A percentile compares a stretch with the other conserved stretches of the same genome.
These are phyloP conservation scores for Scaptomyza caliginosa DNA, from an alignment of 2,888 invertebrate genomes.

Conservation along the genomic window DNA sequence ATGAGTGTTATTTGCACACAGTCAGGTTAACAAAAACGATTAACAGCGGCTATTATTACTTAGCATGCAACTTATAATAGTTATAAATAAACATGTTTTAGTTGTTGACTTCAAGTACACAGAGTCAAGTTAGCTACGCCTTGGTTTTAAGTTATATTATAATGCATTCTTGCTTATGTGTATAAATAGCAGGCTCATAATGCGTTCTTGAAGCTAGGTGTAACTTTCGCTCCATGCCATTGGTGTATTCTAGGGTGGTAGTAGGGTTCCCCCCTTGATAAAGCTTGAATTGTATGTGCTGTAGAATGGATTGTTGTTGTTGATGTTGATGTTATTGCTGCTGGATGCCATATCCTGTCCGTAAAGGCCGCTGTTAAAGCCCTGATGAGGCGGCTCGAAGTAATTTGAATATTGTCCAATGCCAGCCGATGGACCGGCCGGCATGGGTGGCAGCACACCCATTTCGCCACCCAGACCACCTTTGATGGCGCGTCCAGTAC, in stretches of 20 bases:
- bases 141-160: conserved; percentile 29
- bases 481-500: conserved; percentile 67
- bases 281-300: conserved; percentile 51
- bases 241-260: conserved; percentile 55
- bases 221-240: conserved; percentile 37
- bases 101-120: neutral
- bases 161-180: conserved; percentile 20
- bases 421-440: conserved; percentile 10
- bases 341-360: conserved; percentile 13
- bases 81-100: neutral
- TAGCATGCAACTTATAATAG: neutral
- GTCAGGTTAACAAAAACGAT: neutral
- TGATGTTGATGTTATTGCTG: conserved; percentile 3
- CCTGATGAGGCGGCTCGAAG: conserved; percentile 20
- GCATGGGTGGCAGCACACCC: conserved; percentile 9
- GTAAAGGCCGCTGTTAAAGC: conserved; percentile 14
- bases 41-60: neutral
- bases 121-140: conserved; percentile 23
- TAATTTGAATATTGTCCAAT: conserved; percentile 37
- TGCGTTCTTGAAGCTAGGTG: conserved; percentile 30
- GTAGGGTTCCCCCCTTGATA: conserved; percentile 48
- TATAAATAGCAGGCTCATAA: conserved; percentile 39
- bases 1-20: neutral
- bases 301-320: conserved; percentile 41
- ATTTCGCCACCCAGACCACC: conserved; percentile 42